Percentiles rank a stretch among this genome's conserved stretches.
Evolutionary conservation across 2,888 invertebrate species (phyloP).

Genomic region (Empis stercorea): DNA sequence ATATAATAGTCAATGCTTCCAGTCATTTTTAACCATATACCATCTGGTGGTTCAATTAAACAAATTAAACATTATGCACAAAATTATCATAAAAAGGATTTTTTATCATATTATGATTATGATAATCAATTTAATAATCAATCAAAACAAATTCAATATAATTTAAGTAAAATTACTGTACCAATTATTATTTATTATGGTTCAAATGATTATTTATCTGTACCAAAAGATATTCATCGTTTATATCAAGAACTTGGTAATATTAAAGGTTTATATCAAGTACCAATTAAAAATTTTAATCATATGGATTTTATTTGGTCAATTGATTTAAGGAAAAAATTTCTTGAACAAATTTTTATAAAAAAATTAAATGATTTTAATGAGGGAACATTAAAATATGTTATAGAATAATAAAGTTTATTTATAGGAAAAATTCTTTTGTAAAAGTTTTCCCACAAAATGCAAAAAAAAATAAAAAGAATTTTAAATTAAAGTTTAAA

Average conservation of each 20-base stretch:
- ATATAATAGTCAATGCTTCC: slow-evolving; percentile 44
- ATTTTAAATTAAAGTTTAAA: no score
- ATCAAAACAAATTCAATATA: slow-evolving; percentile 33
- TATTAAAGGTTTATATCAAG: background rate
- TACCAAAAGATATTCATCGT: slow-evolving; percentile 15
- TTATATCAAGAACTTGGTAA: background rate
- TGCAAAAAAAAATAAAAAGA: no score
- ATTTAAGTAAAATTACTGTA: slow-evolving; percentile 30
- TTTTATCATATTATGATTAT: slow-evolving; percentile 38
- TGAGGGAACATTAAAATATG: background rate
- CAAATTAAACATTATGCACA: slow-evolving; percentile 42
- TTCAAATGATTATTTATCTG: slow-evolving; percentile 41
- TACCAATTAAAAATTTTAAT: slow-evolving; percentile 2
- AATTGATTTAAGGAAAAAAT: slow-evolving; percentile 1
- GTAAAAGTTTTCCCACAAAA: no score
- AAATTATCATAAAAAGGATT: slow-evolving; percentile 19
- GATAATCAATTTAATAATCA: slow-evolving; percentile 36
- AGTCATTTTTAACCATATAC: slow-evolving; percentile 43
- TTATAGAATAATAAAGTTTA: slow-evolving; percentile 1
- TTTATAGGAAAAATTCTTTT: no score
- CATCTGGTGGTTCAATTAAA: slow-evolving; percentile 40
- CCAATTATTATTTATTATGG: slow-evolving; percentile 38
- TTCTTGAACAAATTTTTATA: slow-evolving; percentile 4
- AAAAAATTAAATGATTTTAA: background rate
- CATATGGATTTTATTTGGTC: slow-evolving; percentile 8